phyloP scores from a whole-genome alignment of 2,113 vertebrate genomes.

The Brienomyrus brachyistius region DNA sequence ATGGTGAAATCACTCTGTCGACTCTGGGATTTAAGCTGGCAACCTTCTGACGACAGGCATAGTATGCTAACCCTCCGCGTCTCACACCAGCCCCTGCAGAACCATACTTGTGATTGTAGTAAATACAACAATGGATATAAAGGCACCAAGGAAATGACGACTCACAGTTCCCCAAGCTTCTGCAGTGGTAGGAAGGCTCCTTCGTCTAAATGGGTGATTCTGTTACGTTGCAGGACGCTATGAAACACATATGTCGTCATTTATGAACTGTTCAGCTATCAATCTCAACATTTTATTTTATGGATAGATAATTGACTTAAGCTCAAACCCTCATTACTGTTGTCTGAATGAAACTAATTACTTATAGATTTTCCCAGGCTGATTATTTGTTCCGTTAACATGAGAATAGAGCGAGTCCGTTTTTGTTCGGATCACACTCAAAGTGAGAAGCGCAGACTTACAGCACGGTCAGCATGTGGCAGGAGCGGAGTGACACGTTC shows the following conservation, averaged over 20 bases:
- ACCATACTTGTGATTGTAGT: background rate
- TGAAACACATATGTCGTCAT: conserved; percentile 18
- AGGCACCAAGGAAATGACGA: conserved; percentile 29
- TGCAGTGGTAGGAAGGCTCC: conserved; percentile 77
- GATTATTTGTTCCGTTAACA: background rate
- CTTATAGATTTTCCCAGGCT: background rate
- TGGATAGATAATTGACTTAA: background rate
- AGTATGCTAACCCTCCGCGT: background rate
- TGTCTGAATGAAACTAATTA: background rate
- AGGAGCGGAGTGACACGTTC: conserved; percentile 80
- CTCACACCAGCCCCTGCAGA: background rate
- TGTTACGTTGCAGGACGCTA: conserved; percentile 81
- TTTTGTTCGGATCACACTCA: background rate
- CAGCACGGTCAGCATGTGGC: conserved; percentile 83
- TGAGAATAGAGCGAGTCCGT: background rate
- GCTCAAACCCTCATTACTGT: background rate
- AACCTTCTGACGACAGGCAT: background rate
- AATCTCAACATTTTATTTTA: background rate
- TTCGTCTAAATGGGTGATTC: conserved; percentile 74
- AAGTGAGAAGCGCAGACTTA: conserved; percentile 57
- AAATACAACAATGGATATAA: background rate
- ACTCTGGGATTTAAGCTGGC: background rate
- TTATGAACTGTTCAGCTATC: background rate
- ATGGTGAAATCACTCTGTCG: background rate
- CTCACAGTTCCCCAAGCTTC: conserved; percentile 87